Evolutionary conservation across 2,113 vertebrate species (phyloP).

Genomic region (Elephas maximus): DNA sequence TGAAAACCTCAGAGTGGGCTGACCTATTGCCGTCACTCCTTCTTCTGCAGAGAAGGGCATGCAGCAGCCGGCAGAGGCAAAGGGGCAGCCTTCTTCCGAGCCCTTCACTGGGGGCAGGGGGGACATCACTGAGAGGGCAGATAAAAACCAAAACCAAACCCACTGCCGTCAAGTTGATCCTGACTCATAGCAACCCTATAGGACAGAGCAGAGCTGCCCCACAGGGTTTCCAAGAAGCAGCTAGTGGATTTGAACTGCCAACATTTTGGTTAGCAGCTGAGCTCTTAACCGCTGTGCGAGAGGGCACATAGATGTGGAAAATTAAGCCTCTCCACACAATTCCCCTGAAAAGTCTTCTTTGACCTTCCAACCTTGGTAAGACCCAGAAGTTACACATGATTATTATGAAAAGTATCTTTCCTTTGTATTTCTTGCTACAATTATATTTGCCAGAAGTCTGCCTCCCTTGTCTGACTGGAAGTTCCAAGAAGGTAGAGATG

Average conservation of each 20-base stretch:
- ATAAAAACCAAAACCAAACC: background rate
- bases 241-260: background rate
- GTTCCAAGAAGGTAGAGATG: background rate
- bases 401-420: background rate
- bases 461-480: background rate
- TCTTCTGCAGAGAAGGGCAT: too few species aligned
- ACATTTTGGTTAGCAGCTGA: too few species aligned
- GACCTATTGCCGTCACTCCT: background rate
- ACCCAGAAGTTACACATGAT: background rate
- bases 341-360: background rate
- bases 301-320: background rate
- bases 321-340: background rate
- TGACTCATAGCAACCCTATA: background rate
- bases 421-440: background rate
- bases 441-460: background rate
- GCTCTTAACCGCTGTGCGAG: too few species aligned
- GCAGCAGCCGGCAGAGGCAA: background rate
- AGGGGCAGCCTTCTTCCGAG: background rate
- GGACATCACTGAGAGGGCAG: background rate
- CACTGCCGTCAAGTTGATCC: background rate
- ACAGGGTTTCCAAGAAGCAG: too few species aligned
- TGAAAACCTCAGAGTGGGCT: background rate
- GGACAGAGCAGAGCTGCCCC: too few species aligned
- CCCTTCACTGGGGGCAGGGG: rapidly evolving
- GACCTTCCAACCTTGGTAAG: background rate